These are phyloP conservation scores for Anser cygnoides DNA, from an alignment of 2,113 vertebrate genomes.

Conservation along the genomic window DNA sequence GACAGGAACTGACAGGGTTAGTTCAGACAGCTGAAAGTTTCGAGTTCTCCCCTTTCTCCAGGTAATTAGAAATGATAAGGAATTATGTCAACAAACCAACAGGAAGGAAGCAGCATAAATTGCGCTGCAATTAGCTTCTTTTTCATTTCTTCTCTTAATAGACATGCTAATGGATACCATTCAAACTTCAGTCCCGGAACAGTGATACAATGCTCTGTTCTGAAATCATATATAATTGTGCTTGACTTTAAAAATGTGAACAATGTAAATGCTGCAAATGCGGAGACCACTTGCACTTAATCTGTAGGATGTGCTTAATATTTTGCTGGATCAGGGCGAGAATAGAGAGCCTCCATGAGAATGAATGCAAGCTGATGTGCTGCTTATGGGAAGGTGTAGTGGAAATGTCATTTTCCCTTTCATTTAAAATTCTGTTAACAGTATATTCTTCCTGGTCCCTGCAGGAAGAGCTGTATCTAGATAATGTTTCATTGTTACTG, in stretches of 20 bases:
- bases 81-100: slow-evolving; percentile 53
- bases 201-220: background rate
- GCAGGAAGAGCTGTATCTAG: slow-evolving; percentile 5
- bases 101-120: slow-evolving; percentile 56
- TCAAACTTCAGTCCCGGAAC: slow-evolving; percentile 19
- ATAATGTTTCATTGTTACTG: slow-evolving; percentile 51
- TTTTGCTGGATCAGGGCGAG: slow-evolving; percentile 38
- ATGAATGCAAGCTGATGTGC: background rate
- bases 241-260: slow-evolving; percentile 27
- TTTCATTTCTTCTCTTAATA: slow-evolving; percentile 30
- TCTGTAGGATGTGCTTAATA: background rate
- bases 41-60: slow-evolving; percentile 8
- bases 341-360: slow-evolving; percentile 2
- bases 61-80: slow-evolving; percentile 62
- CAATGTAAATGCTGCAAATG: background rate
- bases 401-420: slow-evolving; percentile 37
- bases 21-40: slow-evolving; percentile 54
- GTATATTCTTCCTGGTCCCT: slow-evolving; percentile 11
- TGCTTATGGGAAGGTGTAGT: slow-evolving; percentile 18
- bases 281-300: slow-evolving; percentile 21
- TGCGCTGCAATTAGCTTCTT: slow-evolving; percentile 57
- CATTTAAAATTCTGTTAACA: slow-evolving; percentile 47
- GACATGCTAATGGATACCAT: slow-evolving; percentile 35
- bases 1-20: slow-evolving; percentile 34
- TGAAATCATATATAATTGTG: background rate